These are phyloP conservation scores for Protosalanx chinensis DNA, from an alignment of 2,797 vertebrate species.

Conservation along the genomic window DNA sequence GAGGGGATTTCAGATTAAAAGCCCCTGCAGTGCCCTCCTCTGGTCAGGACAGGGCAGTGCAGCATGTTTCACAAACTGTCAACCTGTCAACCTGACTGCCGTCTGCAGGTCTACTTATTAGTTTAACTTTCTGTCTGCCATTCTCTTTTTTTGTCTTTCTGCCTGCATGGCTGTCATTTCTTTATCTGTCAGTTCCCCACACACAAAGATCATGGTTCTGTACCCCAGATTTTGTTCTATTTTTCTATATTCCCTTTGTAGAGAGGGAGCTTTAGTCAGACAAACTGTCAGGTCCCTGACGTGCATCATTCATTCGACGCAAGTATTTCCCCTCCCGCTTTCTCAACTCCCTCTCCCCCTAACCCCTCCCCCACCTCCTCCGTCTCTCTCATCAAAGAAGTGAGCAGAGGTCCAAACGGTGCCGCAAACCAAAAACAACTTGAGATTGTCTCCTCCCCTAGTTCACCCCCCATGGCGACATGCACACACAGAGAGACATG, in stretches of 20 bases:
- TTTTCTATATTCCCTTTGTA: constrained; percentile 34
- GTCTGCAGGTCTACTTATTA: background rate
- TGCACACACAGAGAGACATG: background rate
- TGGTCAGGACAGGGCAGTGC: constrained; percentile 41
- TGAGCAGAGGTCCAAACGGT: constrained; percentile 35
- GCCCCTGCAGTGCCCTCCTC: constrained; percentile 66
- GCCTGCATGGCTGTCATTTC: background rate
- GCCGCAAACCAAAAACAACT: constrained; percentile 17
- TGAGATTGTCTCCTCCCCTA: constrained; percentile 35
- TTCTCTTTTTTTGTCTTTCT: constrained; percentile 11
- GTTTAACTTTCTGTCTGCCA: background rate
- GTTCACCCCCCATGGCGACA: constrained; percentile 39
- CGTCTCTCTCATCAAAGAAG: constrained; percentile 55
- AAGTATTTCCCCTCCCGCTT: constrained; percentile 34
- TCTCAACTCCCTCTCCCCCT: constrained; percentile 23
- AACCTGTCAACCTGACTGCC: background rate
- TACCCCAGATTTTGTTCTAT: background rate
- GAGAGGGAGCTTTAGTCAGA: constrained; percentile 59
- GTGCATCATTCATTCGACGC: constrained; percentile 63
- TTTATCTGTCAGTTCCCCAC: constrained; percentile 2
- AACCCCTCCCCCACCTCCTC: background rate
- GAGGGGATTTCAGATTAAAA: constrained; percentile 57
- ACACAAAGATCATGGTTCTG: too few relatives aligned
- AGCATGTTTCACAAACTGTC: background rate
- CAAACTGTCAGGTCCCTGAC: constrained; percentile 51